These are phyloP conservation scores for Druceiella hillmani DNA, from an alignment of 2,888 invertebrate species.

Conservation along the genomic window DNA sequence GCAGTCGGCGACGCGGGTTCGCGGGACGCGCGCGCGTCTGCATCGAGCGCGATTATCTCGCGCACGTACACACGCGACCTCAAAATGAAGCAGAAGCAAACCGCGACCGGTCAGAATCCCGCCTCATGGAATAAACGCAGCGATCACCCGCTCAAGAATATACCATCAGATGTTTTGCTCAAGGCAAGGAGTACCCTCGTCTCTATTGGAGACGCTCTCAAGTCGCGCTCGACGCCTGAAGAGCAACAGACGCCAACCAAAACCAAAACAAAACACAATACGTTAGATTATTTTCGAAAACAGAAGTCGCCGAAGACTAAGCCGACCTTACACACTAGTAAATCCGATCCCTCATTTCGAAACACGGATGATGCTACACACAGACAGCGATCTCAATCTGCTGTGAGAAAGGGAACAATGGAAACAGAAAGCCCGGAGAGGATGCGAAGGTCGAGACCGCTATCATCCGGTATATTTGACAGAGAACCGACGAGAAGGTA, in stretches of 20 bases:
- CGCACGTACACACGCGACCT: no score
- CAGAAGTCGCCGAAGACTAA: slow-evolving; percentile 37
- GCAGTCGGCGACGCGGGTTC: no score
- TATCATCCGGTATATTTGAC: no score
- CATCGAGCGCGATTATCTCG: no score
- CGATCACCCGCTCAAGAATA: slow-evolving; percentile 42
- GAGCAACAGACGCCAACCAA: slow-evolving; percentile 27
- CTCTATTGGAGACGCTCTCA: slow-evolving; percentile 44
- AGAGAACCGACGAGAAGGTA: slow-evolving; percentile 32
- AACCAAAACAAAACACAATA: slow-evolving; percentile 31
- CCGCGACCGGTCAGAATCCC: slow-evolving; percentile 37
- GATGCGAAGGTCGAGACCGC: slow-evolving; percentile 33
- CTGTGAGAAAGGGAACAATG: slow-evolving; percentile 35
- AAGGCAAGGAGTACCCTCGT: slow-evolving; percentile 45
- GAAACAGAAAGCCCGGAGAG: slow-evolving; percentile 34
- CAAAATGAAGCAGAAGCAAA: slow-evolving; percentile 43
- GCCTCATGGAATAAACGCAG: slow-evolving; percentile 31
- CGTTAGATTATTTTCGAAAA: slow-evolving; percentile 44
- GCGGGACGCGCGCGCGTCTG: not conserved
- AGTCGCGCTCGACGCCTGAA: slow-evolving; percentile 33
- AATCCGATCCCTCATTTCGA: slow-evolving; percentile 43
- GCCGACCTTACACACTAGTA: slow-evolving; percentile 37
- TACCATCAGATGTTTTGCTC: slow-evolving; percentile 42
- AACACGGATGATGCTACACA: slow-evolving; percentile 11
- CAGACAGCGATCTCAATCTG: slow-evolving; percentile 35